Percentiles rank a stretch among this genome's conserved stretches.
Evolutionary conservation across 2,113 vertebrate genomes (phyloP).

Genomic region (Loxodonta africana): DNA sequence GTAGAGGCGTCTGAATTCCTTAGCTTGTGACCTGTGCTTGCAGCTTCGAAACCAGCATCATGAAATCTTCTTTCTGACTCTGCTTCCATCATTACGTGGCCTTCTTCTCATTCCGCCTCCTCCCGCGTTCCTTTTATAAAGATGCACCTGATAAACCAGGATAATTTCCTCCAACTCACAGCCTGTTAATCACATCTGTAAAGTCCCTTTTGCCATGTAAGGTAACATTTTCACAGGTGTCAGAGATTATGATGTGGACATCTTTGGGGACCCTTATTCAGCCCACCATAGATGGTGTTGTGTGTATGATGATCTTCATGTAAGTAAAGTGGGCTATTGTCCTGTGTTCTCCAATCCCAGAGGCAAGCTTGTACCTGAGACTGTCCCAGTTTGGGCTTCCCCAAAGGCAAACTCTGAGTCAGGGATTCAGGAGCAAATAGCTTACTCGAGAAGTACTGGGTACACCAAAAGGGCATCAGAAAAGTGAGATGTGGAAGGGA

Average conservation of each 20-base stretch:
- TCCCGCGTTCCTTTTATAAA: neutral
- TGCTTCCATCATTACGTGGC: neutral
- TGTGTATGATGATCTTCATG: rapidly evolving
- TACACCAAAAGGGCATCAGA: neutral
- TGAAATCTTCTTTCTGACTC: neutral
- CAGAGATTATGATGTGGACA: neutral
- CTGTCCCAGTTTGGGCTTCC: neutral
- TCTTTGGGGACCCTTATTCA: neutral
- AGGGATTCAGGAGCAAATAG: neutral
- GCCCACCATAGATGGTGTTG: neutral
- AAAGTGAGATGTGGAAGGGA: neutral
- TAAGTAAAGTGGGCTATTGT: neutral
- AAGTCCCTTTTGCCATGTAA: neutral
- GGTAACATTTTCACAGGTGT: neutral
- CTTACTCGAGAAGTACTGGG: neutral
- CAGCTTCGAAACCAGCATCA: neutral
- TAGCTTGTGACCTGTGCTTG: neutral
- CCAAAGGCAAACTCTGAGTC: neutral
- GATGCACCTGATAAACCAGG: neutral
- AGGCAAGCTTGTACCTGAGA: neutral
- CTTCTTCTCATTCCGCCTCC: neutral
- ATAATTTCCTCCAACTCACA: neutral
- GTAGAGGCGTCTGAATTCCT: neutral
- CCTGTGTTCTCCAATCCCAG: neutral
- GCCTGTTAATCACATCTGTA: neutral